Percentiles rank a stretch among this genome's conserved stretches.
phyloP scores from a whole-genome alignment of 2,888 invertebrate genomes.

The Erebia palarica region DNA sequence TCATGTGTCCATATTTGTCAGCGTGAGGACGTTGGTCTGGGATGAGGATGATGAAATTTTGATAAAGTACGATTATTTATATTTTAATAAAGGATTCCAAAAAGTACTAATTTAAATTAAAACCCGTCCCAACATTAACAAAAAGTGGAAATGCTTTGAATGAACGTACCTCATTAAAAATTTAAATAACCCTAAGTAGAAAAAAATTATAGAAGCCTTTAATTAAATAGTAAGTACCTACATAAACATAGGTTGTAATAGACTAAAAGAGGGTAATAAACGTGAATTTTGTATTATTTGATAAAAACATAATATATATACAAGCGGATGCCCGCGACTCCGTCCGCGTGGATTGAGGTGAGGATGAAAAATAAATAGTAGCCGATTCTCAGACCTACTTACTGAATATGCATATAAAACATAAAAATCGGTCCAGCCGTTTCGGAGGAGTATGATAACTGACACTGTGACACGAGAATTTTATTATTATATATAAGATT shows the following conservation, averaged over 20 bases:
- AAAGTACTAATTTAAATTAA: slow-evolving; percentile 1
- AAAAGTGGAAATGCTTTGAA: not conserved
- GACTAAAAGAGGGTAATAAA: not conserved
- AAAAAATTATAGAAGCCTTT: not conserved
- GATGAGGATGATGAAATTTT: not conserved
- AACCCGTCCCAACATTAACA: not conserved
- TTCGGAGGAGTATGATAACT: no score
- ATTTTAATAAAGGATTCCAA: not conserved
- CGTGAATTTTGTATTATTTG: not conserved
- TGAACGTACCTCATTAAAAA: not conserved
- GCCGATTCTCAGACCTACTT: no score
- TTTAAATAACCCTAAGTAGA: not conserved
- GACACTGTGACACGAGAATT: no score
- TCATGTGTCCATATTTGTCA: no score
- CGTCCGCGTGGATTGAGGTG: no score
- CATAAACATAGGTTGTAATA: not conserved
- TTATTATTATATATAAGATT: no score
- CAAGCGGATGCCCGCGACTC: no score
- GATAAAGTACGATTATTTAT: not conserved
- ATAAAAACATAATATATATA: no score
- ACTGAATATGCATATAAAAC: no score
- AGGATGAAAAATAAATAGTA: no score
- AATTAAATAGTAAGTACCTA: not conserved
- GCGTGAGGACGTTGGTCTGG: no score
- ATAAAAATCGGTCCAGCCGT: no score